These are phyloP conservation scores for Frankliniella fusca DNA, from an alignment of 2,888 invertebrate genomes.

Conservation along the genomic window DNA sequence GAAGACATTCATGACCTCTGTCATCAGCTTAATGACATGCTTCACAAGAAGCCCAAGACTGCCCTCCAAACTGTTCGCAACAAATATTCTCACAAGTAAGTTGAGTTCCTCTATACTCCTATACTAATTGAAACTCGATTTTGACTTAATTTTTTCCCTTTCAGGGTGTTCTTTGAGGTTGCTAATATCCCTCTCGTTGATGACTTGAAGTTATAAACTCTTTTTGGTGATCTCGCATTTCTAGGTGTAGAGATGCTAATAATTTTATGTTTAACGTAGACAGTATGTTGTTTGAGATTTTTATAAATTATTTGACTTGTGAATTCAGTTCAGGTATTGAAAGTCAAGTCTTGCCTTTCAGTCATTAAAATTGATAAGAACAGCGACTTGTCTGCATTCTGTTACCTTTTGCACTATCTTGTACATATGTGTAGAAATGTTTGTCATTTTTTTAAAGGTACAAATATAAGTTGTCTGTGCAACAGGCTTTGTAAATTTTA, in stretches of 20 bases:
- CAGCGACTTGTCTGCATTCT: not conserved
- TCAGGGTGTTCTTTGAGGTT: slow-evolving; percentile 83
- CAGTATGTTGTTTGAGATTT: not conserved
- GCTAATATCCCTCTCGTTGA: slow-evolving; percentile 70
- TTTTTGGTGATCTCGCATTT: not conserved
- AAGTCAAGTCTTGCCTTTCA: not conserved
- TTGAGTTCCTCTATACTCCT: slow-evolving; percentile 36
- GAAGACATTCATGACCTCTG: slow-evolving; percentile 69
- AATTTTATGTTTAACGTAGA: not conserved
- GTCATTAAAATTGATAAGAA: not conserved
- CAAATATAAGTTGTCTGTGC: not conserved
- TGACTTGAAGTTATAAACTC: slow-evolving; percentile 29
- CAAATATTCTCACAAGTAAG: slow-evolving; percentile 87
- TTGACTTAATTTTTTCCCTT: slow-evolving; percentile 41
- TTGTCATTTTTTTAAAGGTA: not conserved
- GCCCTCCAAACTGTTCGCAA: slow-evolving; percentile 80
- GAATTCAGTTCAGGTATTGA: not conserved
- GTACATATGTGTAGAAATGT: not conserved
- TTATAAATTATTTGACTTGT: not conserved
- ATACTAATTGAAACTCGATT: not conserved
- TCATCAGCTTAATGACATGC: slow-evolving; percentile 67
- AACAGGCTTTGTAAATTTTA: slow-evolving; percentile 15
- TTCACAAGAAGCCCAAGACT: slow-evolving; percentile 72
- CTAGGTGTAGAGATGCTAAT: not conserved
- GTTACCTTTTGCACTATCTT: not conserved